Percentiles rank a stretch among this genome's conserved stretches.
These are phyloP conservation scores for Rhincodon typus DNA, from an alignment of 2,797 vertebrate species.

Conservation along the genomic window DNA sequence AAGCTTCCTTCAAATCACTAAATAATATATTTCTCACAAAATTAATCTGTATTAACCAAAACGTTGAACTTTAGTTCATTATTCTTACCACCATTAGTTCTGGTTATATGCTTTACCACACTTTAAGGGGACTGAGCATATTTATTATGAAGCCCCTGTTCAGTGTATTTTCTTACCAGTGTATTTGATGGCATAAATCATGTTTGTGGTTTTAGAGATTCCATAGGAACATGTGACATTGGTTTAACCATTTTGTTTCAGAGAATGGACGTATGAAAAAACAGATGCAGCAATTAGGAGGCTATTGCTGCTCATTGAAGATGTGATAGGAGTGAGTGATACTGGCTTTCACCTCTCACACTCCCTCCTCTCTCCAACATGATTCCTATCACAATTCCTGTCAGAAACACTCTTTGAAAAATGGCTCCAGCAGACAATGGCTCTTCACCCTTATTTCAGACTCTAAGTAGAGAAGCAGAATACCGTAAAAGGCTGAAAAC, in stretches of 20 bases:
- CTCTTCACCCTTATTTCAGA: slow-evolving; percentile 88
- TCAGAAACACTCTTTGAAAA: slow-evolving; percentile 90
- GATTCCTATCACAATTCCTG: slow-evolving; percentile 86
- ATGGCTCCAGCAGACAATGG: slow-evolving; percentile 86
- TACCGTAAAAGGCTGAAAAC: slow-evolving; percentile 76
- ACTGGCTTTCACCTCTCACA: slow-evolving; percentile 85
- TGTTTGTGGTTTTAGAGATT: slow-evolving; percentile 61
- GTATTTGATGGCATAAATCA: slow-evolving; percentile 34
- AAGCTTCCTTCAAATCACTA: neutral
- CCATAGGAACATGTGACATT: slow-evolving; percentile 71
- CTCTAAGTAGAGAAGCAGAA: slow-evolving; percentile 83
- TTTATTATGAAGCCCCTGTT: slow-evolving; percentile 1
- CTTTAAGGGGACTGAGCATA: neutral
- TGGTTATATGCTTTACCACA: neutral
- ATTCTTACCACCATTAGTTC: neutral
- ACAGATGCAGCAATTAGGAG: slow-evolving; percentile 79
- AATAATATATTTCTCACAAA: neutral
- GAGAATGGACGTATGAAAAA: slow-evolving; percentile 60
- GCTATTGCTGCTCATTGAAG: slow-evolving; percentile 78
- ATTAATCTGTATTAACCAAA: neutral
- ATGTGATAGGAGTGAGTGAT: slow-evolving; percentile 85
- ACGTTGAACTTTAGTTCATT: neutral
- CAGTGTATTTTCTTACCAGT: slow-evolving; percentile 27
- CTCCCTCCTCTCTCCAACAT: slow-evolving; percentile 81
- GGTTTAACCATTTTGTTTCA: slow-evolving; percentile 72